A percentile compares a stretch with the other conserved stretches of the same genome.
These are phyloP conservation scores for Drosophila mayri DNA, from an alignment of 1,140 invertebrate genomes.

Conservation along the genomic window DNA sequence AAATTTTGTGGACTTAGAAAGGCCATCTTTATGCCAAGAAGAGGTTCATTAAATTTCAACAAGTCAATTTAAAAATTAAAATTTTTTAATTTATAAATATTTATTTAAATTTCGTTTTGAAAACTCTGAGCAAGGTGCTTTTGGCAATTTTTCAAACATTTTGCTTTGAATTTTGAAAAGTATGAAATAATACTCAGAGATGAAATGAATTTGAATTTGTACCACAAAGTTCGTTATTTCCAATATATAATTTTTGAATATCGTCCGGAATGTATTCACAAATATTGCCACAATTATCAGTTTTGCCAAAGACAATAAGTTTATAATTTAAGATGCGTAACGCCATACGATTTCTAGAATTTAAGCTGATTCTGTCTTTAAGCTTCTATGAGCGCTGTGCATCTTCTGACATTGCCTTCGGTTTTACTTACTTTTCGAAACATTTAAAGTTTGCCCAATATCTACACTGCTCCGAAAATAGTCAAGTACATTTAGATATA, in stretches of 20 bases:
- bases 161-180: neutral
- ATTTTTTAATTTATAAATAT: neutral
- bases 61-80: neutral
- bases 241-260: neutral
- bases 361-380: neutral
- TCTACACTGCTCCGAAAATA: conserved; percentile 1
- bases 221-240: neutral
- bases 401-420: neutral
- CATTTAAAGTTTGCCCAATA: neutral
- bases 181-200: too few relatives aligned
- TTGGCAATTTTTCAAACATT: neutral
- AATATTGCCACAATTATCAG: neutral
- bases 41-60: neutral
- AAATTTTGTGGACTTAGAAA: neutral
- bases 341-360: neutral
- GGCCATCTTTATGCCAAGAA: neutral
- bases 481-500: conserved; percentile 13
- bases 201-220: neutral
- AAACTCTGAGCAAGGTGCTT: neutral
- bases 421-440: neutral
- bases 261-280: neutral
- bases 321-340: neutral
- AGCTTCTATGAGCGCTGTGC: neutral
- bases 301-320: neutral
- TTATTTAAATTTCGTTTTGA: too few relatives aligned